Conservation (phyloP, 1,140 invertebrate genomes). For the Delia radicum region DNA sequence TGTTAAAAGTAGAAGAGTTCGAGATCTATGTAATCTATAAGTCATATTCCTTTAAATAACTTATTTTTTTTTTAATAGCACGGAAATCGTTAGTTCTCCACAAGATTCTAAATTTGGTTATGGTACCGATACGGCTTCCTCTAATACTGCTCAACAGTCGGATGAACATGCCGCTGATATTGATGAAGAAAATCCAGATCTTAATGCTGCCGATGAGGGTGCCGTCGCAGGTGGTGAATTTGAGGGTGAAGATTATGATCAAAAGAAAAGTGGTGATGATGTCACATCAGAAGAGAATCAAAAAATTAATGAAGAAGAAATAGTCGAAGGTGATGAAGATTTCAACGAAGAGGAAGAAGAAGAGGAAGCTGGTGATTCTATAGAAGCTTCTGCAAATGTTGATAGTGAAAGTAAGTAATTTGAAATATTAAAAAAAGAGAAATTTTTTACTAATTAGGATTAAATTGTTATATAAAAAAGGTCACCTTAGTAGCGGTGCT, state of each 20-base stretch:
- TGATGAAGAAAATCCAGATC: constrained; percentile 59
- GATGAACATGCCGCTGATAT: constrained; percentile 61
- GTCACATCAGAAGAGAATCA: constrained; percentile 15
- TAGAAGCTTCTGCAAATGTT: constrained; percentile 25
- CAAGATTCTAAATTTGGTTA: constrained; percentile 58
- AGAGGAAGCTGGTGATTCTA: constrained; percentile 37
- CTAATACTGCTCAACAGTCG: constrained; percentile 62
- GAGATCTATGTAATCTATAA: too few species aligned
- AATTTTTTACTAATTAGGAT: neutral
- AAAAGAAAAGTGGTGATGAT: constrained; percentile 26
- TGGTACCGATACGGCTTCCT: constrained; percentile 55
- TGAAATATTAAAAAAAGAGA: neutral
- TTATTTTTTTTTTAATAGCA: constrained; percentile 61
- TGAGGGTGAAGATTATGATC: neutral
- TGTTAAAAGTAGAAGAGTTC: too few species aligned
- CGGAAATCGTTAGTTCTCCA: constrained; percentile 89
- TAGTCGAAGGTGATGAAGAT: constrained; percentile 34
- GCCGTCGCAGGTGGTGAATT: constrained; percentile 31
- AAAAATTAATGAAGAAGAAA: constrained; percentile 33
- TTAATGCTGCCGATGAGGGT: constrained; percentile 30
- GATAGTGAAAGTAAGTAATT: constrained; percentile 21
- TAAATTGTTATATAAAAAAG: constrained; percentile 25
- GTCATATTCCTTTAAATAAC: too few species aligned
- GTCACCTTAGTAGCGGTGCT: constrained; percentile 44
- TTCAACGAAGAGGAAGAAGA: constrained; percentile 43